A percentile compares a stretch with the other conserved stretches of the same genome.
Evolutionary conservation across 2,797 vertebrate species (phyloP).

Genomic region (Cossypha polioptera): DNA sequence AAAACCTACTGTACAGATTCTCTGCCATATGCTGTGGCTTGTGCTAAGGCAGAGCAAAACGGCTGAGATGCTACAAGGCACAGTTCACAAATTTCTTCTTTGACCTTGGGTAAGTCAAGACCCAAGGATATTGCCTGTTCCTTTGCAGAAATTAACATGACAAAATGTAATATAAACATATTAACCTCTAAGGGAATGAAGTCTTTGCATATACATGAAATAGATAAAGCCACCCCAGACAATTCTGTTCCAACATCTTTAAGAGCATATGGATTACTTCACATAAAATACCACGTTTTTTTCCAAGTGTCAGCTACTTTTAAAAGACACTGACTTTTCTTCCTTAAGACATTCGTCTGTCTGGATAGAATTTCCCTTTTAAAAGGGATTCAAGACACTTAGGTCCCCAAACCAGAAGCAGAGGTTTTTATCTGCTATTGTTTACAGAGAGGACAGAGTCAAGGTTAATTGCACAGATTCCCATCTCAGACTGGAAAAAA

Average conservation of each 20-base stretch:
- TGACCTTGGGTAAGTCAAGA: background rate
- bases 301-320: background rate
- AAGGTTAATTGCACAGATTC: slow-evolving; percentile 33
- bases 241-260: background rate
- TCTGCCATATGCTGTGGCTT: slow-evolving; percentile 38
- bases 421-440: background rate
- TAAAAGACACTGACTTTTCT: background rate
- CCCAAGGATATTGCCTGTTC: background rate
- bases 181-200: background rate
- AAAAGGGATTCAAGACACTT: background rate
- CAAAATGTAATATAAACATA: background rate
- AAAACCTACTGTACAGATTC: background rate
- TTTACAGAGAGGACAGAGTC: background rate
- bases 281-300: background rate
- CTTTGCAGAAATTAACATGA: background rate
- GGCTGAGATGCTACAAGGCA: background rate
- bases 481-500: background rate
- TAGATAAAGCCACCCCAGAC: background rate
- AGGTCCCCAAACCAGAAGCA: background rate
- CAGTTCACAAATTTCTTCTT: background rate
- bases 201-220: background rate
- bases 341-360: background rate
- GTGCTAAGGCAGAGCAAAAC: background rate
- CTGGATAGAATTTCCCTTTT: background rate
- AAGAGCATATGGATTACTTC: background rate